Conservation (phyloP, 2,888 invertebrate genomes). For the Drymonia ruficornis region DNA sequence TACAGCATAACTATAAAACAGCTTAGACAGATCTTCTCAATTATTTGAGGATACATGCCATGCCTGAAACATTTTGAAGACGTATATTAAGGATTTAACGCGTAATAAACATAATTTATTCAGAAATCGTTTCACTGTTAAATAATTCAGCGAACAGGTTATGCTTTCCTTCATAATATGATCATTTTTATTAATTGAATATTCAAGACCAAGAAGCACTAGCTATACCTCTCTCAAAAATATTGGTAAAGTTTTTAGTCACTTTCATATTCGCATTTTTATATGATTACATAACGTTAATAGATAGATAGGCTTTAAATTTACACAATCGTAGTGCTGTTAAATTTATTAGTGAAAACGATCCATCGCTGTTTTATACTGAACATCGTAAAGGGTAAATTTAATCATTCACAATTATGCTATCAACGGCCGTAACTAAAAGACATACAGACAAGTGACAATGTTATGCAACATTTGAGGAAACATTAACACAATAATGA, state of each 20-base stretch:
- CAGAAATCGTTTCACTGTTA: constrained; percentile 53
- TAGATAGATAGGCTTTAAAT: not conserved
- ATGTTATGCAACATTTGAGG: too few relatives aligned
- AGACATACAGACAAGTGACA: too few relatives aligned
- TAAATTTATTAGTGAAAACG: too few relatives aligned
- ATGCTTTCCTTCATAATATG: constrained; percentile 38
- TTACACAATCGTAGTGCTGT: not conserved
- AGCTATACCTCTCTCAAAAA: constrained; percentile 31
- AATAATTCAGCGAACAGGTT: constrained; percentile 55
- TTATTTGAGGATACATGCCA: not conserved
- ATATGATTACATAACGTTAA: constrained; percentile 27
- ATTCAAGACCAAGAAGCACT: constrained; percentile 37
- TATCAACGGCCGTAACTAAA: too few relatives aligned
- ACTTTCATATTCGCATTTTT: constrained; percentile 37
- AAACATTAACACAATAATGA: not conserved
- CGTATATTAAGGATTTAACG: too few relatives aligned
- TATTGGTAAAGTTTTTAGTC: constrained; percentile 22
- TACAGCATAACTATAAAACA: not conserved
- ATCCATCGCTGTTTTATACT: too few relatives aligned
- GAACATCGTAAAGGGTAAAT: too few relatives aligned
- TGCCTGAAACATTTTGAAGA: not conserved
- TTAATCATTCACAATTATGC: too few relatives aligned
- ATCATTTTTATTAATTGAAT: constrained; percentile 38
- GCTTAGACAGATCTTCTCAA: not conserved
- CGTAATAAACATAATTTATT: constrained; percentile 40